phyloP scores from a whole-genome alignment of 2,797 vertebrate genomes.

The Parotocinclus haroldoi region DNA sequence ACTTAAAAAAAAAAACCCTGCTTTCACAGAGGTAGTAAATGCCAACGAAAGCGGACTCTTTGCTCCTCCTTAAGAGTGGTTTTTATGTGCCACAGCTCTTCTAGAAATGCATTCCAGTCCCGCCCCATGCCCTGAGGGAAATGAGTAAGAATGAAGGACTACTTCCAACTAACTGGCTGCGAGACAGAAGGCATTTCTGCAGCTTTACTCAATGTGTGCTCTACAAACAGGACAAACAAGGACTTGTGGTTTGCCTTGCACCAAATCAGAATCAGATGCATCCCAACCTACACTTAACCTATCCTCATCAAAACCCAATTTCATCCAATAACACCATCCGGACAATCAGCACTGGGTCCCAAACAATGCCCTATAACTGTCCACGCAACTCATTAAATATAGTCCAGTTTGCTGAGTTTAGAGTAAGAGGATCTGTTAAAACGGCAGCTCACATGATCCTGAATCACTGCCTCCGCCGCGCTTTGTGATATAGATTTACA shows the following conservation, averaged over 20 bases:
- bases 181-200: slow-evolving; percentile 1
- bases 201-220: too few species aligned
- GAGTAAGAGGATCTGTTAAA: not conserved
- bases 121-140: slow-evolving; percentile 2
- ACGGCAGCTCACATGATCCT: not conserved
- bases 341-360: too few species aligned
- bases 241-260: not conserved
- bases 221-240: not conserved
- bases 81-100: not conserved
- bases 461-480: slow-evolving; percentile 11
- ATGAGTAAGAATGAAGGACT: slow-evolving; percentile 18
- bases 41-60: slow-evolving; percentile 31
- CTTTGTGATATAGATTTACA: slow-evolving; percentile 9
- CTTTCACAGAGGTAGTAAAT: too few species aligned
- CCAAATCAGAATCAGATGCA: not conserved
- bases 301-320: too few species aligned
- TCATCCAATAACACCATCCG: too few species aligned
- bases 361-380: too few species aligned
- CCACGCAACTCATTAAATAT: too few species aligned
- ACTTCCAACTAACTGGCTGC: slow-evolving; percentile 13
- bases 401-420: not conserved
- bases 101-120: slow-evolving; percentile 13
- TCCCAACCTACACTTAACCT: too few species aligned
- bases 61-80: not conserved
- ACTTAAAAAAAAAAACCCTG: too few species aligned